These are phyloP conservation scores for Lordiphosa fenestrarum DNA, from an alignment of 2,888 invertebrate species.

Conservation along the genomic window DNA sequence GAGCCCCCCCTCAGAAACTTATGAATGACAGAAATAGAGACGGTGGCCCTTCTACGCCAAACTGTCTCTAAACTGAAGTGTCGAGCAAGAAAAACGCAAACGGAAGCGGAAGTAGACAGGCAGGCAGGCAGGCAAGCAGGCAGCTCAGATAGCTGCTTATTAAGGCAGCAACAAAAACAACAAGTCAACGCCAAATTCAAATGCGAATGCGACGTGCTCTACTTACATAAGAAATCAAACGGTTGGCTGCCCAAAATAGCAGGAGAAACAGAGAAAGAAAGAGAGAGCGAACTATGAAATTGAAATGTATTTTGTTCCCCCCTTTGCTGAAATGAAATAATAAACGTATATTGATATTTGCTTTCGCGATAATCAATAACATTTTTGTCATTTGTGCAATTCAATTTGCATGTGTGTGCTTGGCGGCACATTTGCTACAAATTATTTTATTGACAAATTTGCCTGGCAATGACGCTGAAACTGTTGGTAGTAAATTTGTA, in stretches of 20 bases:
- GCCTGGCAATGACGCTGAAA: constrained; percentile 44
- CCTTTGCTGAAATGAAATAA: constrained; percentile 49
- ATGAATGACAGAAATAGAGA: constrained; percentile 41
- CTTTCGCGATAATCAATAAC: constrained; percentile 67
- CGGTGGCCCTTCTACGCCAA: constrained; percentile 22
- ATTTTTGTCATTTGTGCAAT: constrained; percentile 40
- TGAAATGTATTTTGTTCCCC: constrained; percentile 43
- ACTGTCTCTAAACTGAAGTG: constrained; percentile 44
- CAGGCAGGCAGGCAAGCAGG: constrained; percentile 18
- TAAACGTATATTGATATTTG: constrained; percentile 44
- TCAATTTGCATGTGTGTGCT: constrained; percentile 18
- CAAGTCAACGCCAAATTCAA: constrained; percentile 2
- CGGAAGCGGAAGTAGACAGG: constrained; percentile 58
- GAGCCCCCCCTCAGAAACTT: constrained; percentile 38
- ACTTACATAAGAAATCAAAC: constrained; percentile 63
- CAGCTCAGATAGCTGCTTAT: constrained; percentile 41
- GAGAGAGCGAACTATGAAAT: constrained; percentile 47
- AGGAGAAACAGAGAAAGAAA: constrained; percentile 2
- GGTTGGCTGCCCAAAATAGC: constrained; percentile 59
- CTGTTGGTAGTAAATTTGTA: constrained; percentile 34
- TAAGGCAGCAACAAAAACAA: constrained; percentile 29
- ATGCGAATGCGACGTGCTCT: constrained; percentile 32
- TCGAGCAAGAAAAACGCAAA: constrained; percentile 36
- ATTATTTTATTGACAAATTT: constrained; percentile 61
- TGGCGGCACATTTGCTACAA: constrained; percentile 18